Evolutionary conservation across 1,140 invertebrate genomes (phyloP).

Genomic region (Diabrotica undecimpunctata): DNA sequence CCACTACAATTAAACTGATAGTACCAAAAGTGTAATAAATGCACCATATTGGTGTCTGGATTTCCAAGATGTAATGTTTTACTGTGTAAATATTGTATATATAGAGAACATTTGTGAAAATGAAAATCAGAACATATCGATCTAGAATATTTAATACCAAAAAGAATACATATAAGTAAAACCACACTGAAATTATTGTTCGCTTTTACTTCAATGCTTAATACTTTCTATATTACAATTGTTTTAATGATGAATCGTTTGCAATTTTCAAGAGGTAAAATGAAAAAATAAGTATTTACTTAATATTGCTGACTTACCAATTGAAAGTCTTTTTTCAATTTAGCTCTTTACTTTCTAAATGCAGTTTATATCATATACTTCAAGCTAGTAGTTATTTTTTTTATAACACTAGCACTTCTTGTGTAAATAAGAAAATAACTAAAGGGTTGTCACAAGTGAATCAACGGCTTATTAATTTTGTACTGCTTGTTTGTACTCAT

Average conservation of each 20-base stretch:
- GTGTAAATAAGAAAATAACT: no score
- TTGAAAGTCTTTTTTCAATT: no score
- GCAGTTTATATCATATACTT: no score
- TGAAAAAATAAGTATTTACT: no score
- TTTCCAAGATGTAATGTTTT: constrained; percentile 21
- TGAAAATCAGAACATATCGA: not conserved
- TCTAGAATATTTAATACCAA: constrained; percentile 4
- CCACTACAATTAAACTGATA: no score
- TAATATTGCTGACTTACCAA: no score
- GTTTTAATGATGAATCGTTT: not conserved
- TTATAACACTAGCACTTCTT: no score
- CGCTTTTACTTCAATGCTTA: not conserved
- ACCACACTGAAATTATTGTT: not conserved
- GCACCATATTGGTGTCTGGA: constrained; percentile 23
- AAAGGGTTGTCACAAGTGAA: no score
- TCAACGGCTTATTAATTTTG: no score
- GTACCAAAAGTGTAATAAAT: not conserved
- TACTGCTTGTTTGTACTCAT: no score
- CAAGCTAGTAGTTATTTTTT: no score
- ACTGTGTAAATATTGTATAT: constrained; percentile 25
- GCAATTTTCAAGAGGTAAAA: not conserved
- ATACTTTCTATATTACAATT: not conserved
- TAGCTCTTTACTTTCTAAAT: no score
- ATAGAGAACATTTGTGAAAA: constrained; percentile 10
- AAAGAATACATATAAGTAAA: not conserved